phyloP scores from a whole-genome alignment of 1,140 invertebrate species.

The Parapsyche elsis region DNA sequence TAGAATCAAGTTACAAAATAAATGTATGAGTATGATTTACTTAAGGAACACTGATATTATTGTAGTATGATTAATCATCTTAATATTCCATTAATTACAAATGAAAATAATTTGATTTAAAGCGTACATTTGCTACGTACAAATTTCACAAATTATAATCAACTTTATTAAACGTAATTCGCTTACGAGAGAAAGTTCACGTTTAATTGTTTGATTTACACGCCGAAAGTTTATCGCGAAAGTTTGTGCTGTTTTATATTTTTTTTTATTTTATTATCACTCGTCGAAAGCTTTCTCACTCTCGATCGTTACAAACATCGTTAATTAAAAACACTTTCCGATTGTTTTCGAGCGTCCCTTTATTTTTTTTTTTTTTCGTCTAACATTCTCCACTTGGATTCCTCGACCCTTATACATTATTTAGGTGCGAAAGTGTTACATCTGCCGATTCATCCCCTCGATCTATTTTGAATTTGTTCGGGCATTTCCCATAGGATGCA shows the following conservation, averaged over 20 bases:
- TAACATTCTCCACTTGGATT: neutral
- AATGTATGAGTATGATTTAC: no score
- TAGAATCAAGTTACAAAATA: no score
- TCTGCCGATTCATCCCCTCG: neutral
- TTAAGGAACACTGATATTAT: no score
- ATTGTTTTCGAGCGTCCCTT: neutral
- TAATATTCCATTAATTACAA: no score
- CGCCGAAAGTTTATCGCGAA: neutral
- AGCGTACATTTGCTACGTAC: neutral
- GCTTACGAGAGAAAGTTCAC: neutral
- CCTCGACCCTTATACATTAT: neutral
- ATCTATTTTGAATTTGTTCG: slow-evolving; percentile 26
- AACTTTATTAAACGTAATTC: slow-evolving; percentile 14
- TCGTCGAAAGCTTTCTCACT: neutral
- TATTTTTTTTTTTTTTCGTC: neutral
- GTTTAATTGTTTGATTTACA: slow-evolving; percentile 19
- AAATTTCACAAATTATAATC: neutral
- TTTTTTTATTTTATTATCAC: neutral
- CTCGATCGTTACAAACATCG: slow-evolving; percentile 14
- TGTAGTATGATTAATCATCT: no score
- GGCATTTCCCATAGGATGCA: slow-evolving; percentile 5
- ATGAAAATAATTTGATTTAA: no score
- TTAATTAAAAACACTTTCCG: neutral
- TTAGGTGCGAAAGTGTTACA: neutral
- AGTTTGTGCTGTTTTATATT: neutral